Base-by-base conservation (phyloP, 2,797 vertebrate species). In the Setipinna tenuifilis region DNA sequence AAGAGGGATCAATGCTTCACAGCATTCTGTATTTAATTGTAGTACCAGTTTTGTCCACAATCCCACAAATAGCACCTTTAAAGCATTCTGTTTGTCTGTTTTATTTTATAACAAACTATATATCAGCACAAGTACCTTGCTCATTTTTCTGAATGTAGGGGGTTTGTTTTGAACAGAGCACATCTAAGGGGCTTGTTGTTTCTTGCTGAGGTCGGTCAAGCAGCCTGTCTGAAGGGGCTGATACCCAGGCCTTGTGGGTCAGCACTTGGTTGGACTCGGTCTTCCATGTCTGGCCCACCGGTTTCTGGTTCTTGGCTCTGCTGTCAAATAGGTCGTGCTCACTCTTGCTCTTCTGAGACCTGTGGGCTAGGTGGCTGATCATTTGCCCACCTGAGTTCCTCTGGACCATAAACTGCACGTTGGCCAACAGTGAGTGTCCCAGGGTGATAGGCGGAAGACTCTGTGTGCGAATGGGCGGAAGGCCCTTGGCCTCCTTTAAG, bases 391-490 rank as follows among this genome's bases (percentile, higher is more conserved):
- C 88, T 41, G 86, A 68, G 19, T 88, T 88, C 12, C 91, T 92
- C 85, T 94, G 89, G 0, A 68, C 83, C 35, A 89, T 81, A 16
- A 89, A 92, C 46, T 93, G 94, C 50, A 94, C 91, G 87, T 90
- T 87, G 17, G 92, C 92, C 87, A 96, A 90, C 89, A 96, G 94
- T 81, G 93, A 93, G 87, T 88, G 94, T 81, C 93, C 94, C 12
- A 86, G 87, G 57, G 93, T 95, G 85, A 97, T 93, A 41, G 96
- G 96, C 0, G 96, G 96, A 16, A 97, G 96, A 85, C 95, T 96
- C 90, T 96, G 96, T 0, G 94, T 95, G 92, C 95, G 94, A 86
- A 95, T 80, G 0, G 97, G 94, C 6, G 94, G 94, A 90, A 96
- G 95, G 23, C 90, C 93, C 75, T 93, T 95, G 78, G 83, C 88